Evolutionary conservation across 2,113 vertebrate genomes (phyloP).

Genomic region (Cephalopholis sonnerati): DNA sequence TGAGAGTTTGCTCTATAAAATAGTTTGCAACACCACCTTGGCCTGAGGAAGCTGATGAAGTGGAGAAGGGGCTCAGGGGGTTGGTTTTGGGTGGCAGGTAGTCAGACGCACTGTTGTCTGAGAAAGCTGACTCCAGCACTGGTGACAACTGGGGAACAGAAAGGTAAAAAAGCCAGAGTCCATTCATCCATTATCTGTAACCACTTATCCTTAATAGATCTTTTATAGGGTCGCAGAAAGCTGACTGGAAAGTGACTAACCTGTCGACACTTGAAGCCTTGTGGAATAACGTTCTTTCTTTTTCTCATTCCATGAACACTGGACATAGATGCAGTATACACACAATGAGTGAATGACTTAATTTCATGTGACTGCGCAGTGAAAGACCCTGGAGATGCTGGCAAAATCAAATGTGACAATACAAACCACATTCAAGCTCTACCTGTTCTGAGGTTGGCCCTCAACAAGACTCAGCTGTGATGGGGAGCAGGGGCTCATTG

Average conservation of each 20-base stretch:
- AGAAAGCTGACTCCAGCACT: slow-evolving; percentile 78
- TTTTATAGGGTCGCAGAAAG: too few relatives aligned
- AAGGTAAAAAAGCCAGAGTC: neutral
- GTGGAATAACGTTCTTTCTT: slow-evolving; percentile 74
- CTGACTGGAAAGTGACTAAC: slow-evolving; percentile 65
- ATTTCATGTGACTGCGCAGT: neutral
- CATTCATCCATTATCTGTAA: neutral
- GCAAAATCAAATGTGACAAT: neutral
- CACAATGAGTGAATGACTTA: slow-evolving; percentile 14
- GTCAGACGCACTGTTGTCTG: slow-evolving; percentile 74
- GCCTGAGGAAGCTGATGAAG: slow-evolving; percentile 65
- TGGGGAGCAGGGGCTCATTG: slow-evolving; percentile 86
- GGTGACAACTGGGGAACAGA: slow-evolving; percentile 80
- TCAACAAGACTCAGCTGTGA: slow-evolving; percentile 84
- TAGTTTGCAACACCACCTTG: slow-evolving; percentile 34
- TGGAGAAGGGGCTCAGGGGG: slow-evolving; percentile 66
- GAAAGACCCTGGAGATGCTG: neutral
- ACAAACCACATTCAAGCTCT: neutral
- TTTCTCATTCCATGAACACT: slow-evolving; percentile 79
- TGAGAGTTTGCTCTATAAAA: neutral
- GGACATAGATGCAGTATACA: slow-evolving; percentile 46
- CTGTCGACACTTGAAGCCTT: slow-evolving; percentile 69
- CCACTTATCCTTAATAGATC: too few relatives aligned
- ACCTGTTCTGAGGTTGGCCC: slow-evolving; percentile 78
- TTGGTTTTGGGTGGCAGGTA: slow-evolving; percentile 64